phyloP scores from a whole-genome alignment of 2,113 vertebrate genomes.

The Xyrauchen texanus region DNA sequence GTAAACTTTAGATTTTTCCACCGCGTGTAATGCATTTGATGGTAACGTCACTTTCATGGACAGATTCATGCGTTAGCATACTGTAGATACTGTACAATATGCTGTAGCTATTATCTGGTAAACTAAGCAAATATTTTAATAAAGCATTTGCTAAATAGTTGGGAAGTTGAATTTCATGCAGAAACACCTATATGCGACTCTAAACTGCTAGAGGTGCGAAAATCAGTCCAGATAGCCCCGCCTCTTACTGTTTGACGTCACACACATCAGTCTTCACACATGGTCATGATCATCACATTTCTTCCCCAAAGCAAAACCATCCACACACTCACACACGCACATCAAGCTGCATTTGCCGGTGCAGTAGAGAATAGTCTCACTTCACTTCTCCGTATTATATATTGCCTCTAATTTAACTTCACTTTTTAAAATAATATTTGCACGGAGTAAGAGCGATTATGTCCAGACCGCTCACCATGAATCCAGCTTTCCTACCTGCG shows the following conservation, averaged over 20 bases:
- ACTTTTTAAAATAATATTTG: neutral
- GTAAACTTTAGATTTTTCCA: conserved; percentile 19
- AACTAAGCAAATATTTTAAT: too few species aligned
- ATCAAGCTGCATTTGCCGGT: neutral
- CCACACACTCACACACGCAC: neutral
- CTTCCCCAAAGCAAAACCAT: neutral
- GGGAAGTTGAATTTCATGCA: too few species aligned
- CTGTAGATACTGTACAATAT: too few species aligned
- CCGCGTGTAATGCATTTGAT: neutral
- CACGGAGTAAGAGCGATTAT: conserved; percentile 66
- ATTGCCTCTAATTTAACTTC: neutral
- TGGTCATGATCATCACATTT: conserved; percentile 65
- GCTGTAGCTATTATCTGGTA: too few species aligned
- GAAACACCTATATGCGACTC: too few species aligned
- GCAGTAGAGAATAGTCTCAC: neutral
- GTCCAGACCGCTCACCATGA: conserved; percentile 82
- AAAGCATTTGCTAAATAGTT: too few species aligned
- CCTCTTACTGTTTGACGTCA: conserved; percentile 68
- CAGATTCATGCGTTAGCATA: neutral
- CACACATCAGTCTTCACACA: conserved; percentile 71
- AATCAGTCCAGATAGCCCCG: conserved; percentile 23
- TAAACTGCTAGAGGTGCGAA: neutral
- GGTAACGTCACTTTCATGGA: neutral
- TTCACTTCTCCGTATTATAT: neutral
- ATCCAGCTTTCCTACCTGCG: conserved; percentile 83